These are phyloP conservation scores for Monopterus albus DNA, from an alignment of 2,113 vertebrate species.

Conservation along the genomic window DNA sequence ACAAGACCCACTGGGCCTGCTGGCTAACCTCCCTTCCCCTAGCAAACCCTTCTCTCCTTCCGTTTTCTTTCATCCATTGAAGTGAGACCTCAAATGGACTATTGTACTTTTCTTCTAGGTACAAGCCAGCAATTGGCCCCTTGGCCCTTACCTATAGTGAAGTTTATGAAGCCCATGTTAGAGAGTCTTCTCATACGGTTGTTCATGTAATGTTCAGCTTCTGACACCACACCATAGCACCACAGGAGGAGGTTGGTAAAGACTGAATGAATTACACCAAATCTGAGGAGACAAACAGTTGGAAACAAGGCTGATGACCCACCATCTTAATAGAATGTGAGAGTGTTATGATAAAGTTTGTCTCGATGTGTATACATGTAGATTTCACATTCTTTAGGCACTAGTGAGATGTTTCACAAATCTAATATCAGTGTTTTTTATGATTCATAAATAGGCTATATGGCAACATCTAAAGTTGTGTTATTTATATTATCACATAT, in stretches of 20 bases:
- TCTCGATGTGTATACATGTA: neutral
- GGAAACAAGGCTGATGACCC: neutral
- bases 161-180: conserved; percentile 87
- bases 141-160: conserved; percentile 87
- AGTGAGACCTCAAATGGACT: conserved; percentile 70
- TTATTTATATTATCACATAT: neutral
- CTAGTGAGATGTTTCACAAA: neutral
- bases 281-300: conserved; percentile 80
- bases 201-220: conserved; percentile 93
- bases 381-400: neutral
- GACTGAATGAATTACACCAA: conserved; percentile 96
- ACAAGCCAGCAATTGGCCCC: conserved; percentile 71
- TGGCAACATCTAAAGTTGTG: neutral
- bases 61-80: conserved; percentile 66
- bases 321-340: neutral
- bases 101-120: conserved; percentile 66
- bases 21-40: conserved; percentile 55
- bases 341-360: neutral
- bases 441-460: neutral
- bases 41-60: conserved; percentile 43
- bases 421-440: neutral
- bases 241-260: conserved; percentile 97
- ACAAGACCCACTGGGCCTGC: conserved; percentile 62
- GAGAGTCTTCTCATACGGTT: conserved; percentile 89
- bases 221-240: conserved; percentile 92